phyloP scores from a whole-genome alignment of 2,888 invertebrate species.

The Norana najaformis region DNA sequence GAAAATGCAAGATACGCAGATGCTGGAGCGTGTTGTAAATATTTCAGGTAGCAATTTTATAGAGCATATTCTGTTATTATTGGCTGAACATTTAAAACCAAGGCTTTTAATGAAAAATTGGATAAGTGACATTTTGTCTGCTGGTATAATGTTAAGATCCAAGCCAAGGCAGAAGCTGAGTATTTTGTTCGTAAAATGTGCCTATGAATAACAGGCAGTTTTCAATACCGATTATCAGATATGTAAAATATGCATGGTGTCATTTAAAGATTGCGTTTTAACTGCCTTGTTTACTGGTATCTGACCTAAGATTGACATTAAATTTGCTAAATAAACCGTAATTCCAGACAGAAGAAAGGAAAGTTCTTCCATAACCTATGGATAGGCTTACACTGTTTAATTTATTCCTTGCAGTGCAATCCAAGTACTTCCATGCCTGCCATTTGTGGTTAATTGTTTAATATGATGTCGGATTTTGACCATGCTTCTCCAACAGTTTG shows the following conservation, averaged over 20 bases:
- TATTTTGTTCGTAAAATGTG: not conserved
- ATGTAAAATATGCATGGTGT: too few relatives aligned
- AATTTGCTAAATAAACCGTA: too few relatives aligned
- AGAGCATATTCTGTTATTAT: not conserved
- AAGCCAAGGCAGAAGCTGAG: not conserved
- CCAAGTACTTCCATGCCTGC: not conserved
- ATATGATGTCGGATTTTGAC: too few relatives aligned
- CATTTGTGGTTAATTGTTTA: not conserved
- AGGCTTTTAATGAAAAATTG: not conserved
- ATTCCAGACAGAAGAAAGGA: too few relatives aligned
- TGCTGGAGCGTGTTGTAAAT: constrained; percentile 62
- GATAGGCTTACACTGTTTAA: too few relatives aligned
- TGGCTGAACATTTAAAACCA: not conserved
- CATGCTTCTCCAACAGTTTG: not conserved
- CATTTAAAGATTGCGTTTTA: too few relatives aligned
- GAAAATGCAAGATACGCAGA: constrained; percentile 62
- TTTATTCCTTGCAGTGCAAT: too few relatives aligned
- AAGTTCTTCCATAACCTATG: too few relatives aligned
- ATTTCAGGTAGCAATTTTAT: constrained; percentile 58
- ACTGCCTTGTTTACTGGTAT: too few relatives aligned
- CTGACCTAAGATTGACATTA: too few relatives aligned
- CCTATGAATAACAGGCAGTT: too few relatives aligned
- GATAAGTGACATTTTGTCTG: not conserved
- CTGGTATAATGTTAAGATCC: not conserved
- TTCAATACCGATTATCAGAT: too few relatives aligned